Evolutionary conservation across 1,140 invertebrate genomes (phyloP), one percentile per base, ranked within the genome.

Genomic region (Condylostylus longicornis): DNA sequence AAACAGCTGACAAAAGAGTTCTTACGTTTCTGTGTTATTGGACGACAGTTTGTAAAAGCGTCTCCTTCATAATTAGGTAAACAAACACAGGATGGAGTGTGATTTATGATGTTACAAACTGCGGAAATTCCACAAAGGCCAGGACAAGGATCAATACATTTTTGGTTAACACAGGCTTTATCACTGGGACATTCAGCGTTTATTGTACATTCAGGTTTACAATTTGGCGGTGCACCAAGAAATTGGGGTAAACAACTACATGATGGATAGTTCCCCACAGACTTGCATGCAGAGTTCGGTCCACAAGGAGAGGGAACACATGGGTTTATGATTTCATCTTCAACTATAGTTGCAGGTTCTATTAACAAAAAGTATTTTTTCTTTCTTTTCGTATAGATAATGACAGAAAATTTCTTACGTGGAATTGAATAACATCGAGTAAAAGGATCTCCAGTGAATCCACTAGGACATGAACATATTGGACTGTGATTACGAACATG

Each of bases 241-340:
- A 77, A 86, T 31, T 74, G 77, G 13, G 64, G 60, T 43, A 77
- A 68, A 53, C 83, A 88, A 2, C 80, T 77, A 47, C 84, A 88
- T 6, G 82, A 78, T 5, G 81, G 82, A 37, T 81, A 77, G 14
- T 70, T 75, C 42, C 81, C 73, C 10, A 75, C 59, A 31, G 69
- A 69, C 25, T 75, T 66, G 50, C 83, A 89, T 45, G 78, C 67
- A 45, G 81, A 83, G 48, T 86, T 82, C 0, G 79, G 75, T 23
- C 82, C 82, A 53, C 82, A 88, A 5, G 83, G 83, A 6, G 81
- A 80, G n/a, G 79, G 79, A 45, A 74, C 63, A 53, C 83, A 88
- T 14, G 82, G 79, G 49, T 82, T 68, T 33, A 61, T 39, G 19
- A 49, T 44, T 40, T 44, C 51, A 22, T 44, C 41, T 37, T 48